phyloP scores from a whole-genome alignment of 2,113 vertebrate genomes.

The Riparia riparia region DNA sequence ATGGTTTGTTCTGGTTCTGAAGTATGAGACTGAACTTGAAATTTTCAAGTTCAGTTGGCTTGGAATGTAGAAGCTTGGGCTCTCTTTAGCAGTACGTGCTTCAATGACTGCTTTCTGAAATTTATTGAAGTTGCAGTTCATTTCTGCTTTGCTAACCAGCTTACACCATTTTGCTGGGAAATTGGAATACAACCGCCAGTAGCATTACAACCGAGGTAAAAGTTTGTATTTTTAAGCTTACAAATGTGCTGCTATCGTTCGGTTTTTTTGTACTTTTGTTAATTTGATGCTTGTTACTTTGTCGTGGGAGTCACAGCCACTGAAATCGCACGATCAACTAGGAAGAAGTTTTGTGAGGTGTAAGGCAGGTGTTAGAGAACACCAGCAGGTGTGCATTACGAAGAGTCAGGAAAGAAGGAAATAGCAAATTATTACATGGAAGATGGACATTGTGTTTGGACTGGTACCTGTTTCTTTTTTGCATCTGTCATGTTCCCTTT shows the following conservation, averaged over 20 bases:
- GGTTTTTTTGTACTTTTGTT: neutral
- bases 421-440: neutral
- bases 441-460: neutral
- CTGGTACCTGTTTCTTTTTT: neutral
- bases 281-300: neutral
- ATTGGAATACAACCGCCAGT: neutral
- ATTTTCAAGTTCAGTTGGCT: constrained; percentile 25
- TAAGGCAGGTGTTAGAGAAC: neutral
- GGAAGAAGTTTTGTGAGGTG: neutral
- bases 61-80: neutral
- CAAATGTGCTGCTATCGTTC: neutral
- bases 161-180: neutral
- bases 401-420: neutral
- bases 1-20: constrained; percentile 77
- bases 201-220: neutral
- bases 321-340: neutral
- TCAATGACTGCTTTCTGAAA: neutral
- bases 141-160: neutral
- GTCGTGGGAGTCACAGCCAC: neutral
- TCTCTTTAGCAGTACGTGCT: neutral
- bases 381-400: neutral
- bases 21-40: constrained; percentile 29
- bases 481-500: neutral
- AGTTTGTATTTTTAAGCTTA: neutral
- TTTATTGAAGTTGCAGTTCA: neutral